A percentile compares a stretch with the other conserved stretches of the same genome.
These are phyloP conservation scores for Oreortyx pictus DNA, from an alignment of 2,797 vertebrate species.

Conservation along the genomic window DNA sequence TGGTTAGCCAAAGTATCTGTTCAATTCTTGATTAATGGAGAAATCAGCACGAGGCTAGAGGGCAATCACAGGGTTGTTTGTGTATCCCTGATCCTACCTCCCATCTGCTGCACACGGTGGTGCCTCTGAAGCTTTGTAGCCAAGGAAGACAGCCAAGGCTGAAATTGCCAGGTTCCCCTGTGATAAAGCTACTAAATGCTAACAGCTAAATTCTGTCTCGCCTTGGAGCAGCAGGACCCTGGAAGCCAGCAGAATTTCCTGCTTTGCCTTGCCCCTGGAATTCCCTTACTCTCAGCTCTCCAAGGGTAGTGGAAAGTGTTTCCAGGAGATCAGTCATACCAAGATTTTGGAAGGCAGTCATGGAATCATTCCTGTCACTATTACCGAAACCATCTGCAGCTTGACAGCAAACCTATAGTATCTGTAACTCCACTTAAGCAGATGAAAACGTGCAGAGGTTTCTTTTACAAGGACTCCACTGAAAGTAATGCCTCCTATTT, in stretches of 20 bases:
- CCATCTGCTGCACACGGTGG: background rate
- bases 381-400: background rate
- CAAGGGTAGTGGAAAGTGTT: background rate
- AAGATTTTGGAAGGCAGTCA: background rate
- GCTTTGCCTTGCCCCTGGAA: background rate
- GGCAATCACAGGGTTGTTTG: background rate
- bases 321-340: background rate
- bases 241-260: background rate
- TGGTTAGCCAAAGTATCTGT: background rate
- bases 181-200: background rate
- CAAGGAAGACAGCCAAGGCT: slow-evolving; percentile 11
- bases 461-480: background rate
- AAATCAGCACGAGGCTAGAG: background rate
- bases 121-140: background rate
- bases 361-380: background rate
- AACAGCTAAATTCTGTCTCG: background rate
- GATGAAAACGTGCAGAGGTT: background rate
- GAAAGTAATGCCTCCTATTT: background rate
- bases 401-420: background rate
- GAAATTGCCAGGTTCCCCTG: background rate
- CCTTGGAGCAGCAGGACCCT: background rate
- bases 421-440: background rate
- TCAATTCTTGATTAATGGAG: background rate
- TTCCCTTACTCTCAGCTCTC: background rate
- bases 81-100: background rate